Percentiles rank a stretch among this genome's conserved stretches.
phyloP scores from a whole-genome alignment of 2,113 vertebrate genomes.

The Agapornis roseicollis region DNA sequence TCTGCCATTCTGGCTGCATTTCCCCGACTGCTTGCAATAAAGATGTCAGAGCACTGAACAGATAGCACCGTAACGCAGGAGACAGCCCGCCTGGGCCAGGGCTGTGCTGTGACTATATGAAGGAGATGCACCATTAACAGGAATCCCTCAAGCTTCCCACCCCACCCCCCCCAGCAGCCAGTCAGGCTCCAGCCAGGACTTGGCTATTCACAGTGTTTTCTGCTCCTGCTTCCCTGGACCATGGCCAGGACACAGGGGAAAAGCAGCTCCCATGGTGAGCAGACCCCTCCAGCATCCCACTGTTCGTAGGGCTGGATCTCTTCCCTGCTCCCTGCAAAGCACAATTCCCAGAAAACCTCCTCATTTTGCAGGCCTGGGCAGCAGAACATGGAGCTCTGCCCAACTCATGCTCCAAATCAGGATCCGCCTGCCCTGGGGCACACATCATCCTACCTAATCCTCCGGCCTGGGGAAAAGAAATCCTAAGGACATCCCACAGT shows the following conservation, averaged over 20 bases:
- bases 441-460: not conserved
- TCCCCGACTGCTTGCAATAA: not conserved
- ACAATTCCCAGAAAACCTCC: not conserved
- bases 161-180: not conserved
- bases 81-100: not conserved
- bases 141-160: not conserved
- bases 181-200: not conserved
- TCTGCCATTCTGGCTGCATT: not conserved
- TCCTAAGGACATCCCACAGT: accelerated
- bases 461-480: not conserved
- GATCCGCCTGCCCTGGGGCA: not conserved
- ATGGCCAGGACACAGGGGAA: accelerated
- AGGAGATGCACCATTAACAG: not conserved
- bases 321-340: not conserved
- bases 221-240: not conserved
- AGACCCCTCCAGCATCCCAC: accelerated
- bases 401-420: not conserved
- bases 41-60: not conserved
- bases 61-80: not conserved
- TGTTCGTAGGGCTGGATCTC: not conserved
- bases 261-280: not conserved
- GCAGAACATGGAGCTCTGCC: not conserved
- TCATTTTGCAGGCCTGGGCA: not conserved
- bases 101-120: accelerated
- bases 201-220: not conserved